Conservation (phyloP, 64 coral and sea anemone genomes). For the Montipora foliosa region DNA sequence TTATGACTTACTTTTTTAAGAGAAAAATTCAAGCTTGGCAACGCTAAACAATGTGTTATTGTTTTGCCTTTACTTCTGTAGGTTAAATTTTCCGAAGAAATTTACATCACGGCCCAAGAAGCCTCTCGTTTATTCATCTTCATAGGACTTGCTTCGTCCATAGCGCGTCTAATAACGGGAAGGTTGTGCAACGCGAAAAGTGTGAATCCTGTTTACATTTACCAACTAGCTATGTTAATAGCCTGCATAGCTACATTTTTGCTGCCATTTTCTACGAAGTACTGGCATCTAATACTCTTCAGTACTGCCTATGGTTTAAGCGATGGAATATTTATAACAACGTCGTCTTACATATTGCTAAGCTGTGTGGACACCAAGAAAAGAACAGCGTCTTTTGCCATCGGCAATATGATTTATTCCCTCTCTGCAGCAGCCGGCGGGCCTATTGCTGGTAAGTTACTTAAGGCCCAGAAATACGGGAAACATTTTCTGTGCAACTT, state of each 20-base stretch:
- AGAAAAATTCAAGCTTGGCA: too few relatives aligned
- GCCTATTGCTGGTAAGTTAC: conserved; percentile 9
- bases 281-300: conserved; percentile 33
- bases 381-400: conserved; percentile 20
- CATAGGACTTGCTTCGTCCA: conserved; percentile 25
- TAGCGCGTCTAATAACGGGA: conserved; percentile 3
- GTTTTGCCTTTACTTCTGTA: not conserved
- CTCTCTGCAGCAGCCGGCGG: not conserved
- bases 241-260: not conserved
- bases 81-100: conserved; percentile 42
- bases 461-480: too few relatives aligned
- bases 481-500: too few relatives aligned
- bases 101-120: not conserved
- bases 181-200: conserved; percentile 10
- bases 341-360: conserved; percentile 12
- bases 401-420: conserved; percentile 6
- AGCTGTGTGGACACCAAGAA: conserved; percentile 8
- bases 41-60: not conserved
- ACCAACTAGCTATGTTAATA: conserved; percentile 5
- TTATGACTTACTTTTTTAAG: too few relatives aligned
- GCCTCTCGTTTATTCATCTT: conserved; percentile 51
- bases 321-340: conserved; percentile 45
- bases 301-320: conserved; percentile 31
- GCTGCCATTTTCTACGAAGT: conserved; percentile 3
- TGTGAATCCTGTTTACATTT: conserved; percentile 24